Conservation (phyloP, 2,113 vertebrate species). For the Rhombomys opimus region DNA sequence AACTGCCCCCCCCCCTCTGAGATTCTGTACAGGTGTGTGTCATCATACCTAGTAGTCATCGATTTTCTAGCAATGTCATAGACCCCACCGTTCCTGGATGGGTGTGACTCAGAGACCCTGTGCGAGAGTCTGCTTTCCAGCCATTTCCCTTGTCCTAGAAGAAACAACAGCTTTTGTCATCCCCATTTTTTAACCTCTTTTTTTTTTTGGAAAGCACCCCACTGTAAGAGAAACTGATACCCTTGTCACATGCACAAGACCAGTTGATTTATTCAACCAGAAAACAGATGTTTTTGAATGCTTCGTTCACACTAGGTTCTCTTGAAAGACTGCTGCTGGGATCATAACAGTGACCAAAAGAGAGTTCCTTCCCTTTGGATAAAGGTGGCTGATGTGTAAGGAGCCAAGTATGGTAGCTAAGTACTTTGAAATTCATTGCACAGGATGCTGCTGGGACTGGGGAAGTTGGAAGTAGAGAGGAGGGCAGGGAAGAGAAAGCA, state of each 20-base stretch:
- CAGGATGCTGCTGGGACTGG: background rate
- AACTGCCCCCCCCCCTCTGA: background rate
- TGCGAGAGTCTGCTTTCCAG: background rate
- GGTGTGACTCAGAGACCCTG: background rate
- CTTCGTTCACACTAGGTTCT: background rate
- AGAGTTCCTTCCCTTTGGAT: background rate
- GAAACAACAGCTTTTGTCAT: background rate
- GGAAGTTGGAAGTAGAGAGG: background rate
- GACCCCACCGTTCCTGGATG: background rate
- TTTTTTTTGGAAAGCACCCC: background rate
- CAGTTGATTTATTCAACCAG: background rate
- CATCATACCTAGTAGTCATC: background rate
- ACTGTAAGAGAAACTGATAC: background rate
- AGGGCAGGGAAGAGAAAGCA: background rate
- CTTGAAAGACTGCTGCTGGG: background rate
- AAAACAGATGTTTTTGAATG: conserved; percentile 1
- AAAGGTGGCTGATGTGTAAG: background rate
- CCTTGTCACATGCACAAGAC: background rate
- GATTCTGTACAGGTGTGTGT: no score
- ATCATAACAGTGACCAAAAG: background rate
- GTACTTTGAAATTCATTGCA: background rate
- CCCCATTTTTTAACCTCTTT: background rate
- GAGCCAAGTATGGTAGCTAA: background rate
- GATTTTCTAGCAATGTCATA: background rate
- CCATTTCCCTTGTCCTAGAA: background rate